Base-by-base conservation (phyloP, 2,113 vertebrate species). In the Grantiella picta region DNA sequence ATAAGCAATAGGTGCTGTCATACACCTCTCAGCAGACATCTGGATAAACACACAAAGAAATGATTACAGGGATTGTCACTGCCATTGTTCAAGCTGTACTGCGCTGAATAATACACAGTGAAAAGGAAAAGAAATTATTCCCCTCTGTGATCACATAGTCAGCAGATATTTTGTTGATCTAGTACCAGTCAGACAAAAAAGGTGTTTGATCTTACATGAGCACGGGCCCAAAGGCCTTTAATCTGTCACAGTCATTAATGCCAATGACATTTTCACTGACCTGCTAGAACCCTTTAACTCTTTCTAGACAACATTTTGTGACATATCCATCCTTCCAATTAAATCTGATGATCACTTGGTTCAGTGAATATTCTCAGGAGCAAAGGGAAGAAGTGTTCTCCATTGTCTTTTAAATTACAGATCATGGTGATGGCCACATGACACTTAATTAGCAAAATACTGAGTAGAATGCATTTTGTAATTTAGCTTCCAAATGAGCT, bases 81-180 rank as follows among this genome's bases (percentile, higher is more conserved):
- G 22, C 3, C 56, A 95, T 97, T 97, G 95, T 92, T 96, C 84
- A 97, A 93, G 47, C 63, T 91, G 36, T 66, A 81, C 57, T 95
- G 78, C 69, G 81, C n/a, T 50, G 64, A 86, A 80, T 90, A 96
- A 93, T 82, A 94, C 36, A 59, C 79, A 96, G 31, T 90, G 85
- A 95, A 95, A 91, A 94, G 49, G 31, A 90, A 96, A 84, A 95
- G 56, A 93, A 93, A 89, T 83, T 45, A 66, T 96, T 97, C 19
- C 53, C 63, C 42, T 95, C 54, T 65, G 50, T 71, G 38, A 81
- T 89, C 35, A 68, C 36, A 69, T 5, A 96, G 71, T 96, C 11
- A 49, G 85, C 49, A 94, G 89, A 83, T 68, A 91, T 87, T 94
- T 91, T 92, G 93, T 94, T 95, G 79, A 60, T 95, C 52, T 80